Evolutionary conservation across 2,888 invertebrate species (phyloP), one percentile per base, ranked within the genome.

Genomic region (Ephialtes manifestator): DNA sequence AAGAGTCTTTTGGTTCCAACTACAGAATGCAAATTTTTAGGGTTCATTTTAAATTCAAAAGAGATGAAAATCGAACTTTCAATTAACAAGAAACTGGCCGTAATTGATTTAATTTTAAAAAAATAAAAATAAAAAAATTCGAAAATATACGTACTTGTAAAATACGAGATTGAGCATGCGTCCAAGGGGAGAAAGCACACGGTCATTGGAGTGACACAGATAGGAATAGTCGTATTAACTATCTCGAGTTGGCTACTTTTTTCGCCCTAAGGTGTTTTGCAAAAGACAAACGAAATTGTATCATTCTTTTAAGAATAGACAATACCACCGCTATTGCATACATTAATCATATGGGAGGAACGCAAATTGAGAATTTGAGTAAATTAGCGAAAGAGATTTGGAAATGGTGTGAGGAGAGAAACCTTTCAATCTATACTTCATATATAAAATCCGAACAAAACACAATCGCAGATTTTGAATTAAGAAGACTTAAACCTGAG

Each of bases 301-400:
- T 81, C 8, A 76, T 86, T 35, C 46, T 84, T 2, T 39, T 82
- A 20, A 65, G 84, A 18, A 72, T 86, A 15, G 81, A 83, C 46
- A 84, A 87, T 39, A 85, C 87, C 0, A 81, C 83, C 1, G 85
- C 85, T 13, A 81, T 87, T 24, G 60, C 85, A 0, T 83, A 85
- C 70, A 78, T 85, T 13, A 87, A 85, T 68, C 78, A 65, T 20
- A 87, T 85, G 81, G 79, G 85, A 7, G 76, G 81, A 55, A 83
- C 68, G 58, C 78, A 80, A 51, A 72, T 53, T 43, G 4, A 53
- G 11, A 77, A 53, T 0, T 71, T 85, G 18, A 85, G 70, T 70
- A 55, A 55, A 3, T 18, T 84, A 39, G 70, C 86, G 1, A 71
- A 79, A 70, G 48, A 75, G 10, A 84, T 86, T 43, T 87, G 87